Evolutionary conservation across 2,797 vertebrate species (phyloP).

Genomic region (Sternotherus odoratus): DNA sequence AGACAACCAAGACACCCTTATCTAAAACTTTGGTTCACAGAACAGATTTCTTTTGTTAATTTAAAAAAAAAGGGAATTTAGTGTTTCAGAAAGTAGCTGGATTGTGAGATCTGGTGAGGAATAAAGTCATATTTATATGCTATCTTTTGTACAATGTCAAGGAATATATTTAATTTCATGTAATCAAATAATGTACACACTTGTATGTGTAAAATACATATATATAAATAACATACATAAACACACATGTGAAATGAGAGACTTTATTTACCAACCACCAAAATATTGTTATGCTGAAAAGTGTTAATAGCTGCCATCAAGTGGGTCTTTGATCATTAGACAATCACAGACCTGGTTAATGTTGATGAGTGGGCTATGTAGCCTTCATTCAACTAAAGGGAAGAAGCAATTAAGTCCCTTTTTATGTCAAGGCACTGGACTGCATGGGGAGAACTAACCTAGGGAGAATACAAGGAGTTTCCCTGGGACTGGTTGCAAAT

Average conservation of each 20-base stretch:
- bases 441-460: rapidly evolving
- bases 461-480: not conserved
- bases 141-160: not conserved
- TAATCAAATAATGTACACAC: not conserved
- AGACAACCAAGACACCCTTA: rapidly evolving
- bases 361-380: not conserved
- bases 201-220: not conserved
- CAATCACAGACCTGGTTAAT: not conserved
- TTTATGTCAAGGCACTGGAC: not conserved
- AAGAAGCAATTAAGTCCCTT: not conserved
- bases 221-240: too few relatives aligned
- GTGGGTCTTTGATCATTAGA: not conserved
- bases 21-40: not conserved
- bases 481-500: not conserved
- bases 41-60: not conserved
- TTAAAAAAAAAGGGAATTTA: not conserved
- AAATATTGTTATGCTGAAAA: not conserved
- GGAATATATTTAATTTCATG: not conserved
- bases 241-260: not conserved
- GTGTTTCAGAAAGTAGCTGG: not conserved
- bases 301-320: not conserved
- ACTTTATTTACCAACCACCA: not conserved
- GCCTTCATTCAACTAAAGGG: not conserved
- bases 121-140: not conserved
- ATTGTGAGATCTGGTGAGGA: not conserved